Evolutionary conservation across 2,888 invertebrate species (phyloP).

Genomic region (Helobdella robusta): DNA sequence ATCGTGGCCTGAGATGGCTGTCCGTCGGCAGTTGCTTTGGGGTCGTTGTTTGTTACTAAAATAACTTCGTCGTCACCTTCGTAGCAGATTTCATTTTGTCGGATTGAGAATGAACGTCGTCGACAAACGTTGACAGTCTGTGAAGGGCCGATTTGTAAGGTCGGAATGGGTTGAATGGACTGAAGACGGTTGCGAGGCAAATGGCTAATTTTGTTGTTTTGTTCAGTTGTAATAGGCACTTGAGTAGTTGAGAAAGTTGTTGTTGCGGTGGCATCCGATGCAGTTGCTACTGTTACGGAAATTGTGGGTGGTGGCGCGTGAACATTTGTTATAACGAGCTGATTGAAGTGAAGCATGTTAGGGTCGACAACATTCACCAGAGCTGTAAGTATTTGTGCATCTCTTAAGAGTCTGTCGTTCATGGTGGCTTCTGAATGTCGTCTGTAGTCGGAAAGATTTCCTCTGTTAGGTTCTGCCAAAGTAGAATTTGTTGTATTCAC

Average conservation of each 20-base stretch:
- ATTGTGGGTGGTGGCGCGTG: too few species aligned
- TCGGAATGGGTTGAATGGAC: background rate
- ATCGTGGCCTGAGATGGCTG: constrained; percentile 4
- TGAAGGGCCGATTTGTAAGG: too few species aligned
- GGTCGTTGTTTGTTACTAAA: background rate
- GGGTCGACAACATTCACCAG: too few species aligned
- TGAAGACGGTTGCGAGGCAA: constrained; percentile 1
- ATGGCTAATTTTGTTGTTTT: too few species aligned
- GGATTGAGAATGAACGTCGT: constrained; percentile 32
- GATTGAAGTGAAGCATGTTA: too few species aligned
- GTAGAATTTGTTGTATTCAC: background rate
- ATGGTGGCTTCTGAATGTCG: constrained; percentile 27
- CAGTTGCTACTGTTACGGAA: too few species aligned
- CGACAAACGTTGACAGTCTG: constrained; percentile 21
- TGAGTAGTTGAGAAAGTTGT: constrained; percentile 8
- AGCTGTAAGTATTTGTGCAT: too few species aligned
- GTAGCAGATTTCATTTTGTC: constrained; percentile 30
- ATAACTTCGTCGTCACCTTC: constrained; percentile 28
- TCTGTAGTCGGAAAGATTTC: constrained; percentile 18
- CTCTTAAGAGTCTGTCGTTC: background rate
- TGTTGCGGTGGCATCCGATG: background rate
- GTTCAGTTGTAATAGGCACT: too few species aligned
- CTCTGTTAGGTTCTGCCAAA: constrained; percentile 2
- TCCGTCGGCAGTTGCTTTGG: too few species aligned
- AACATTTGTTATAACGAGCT: too few species aligned